A percentile compares a stretch with the other conserved stretches of the same genome.
Conservation (phyloP, 2,888 invertebrate genomes). For the Eutolmus rufibarbis region DNA sequence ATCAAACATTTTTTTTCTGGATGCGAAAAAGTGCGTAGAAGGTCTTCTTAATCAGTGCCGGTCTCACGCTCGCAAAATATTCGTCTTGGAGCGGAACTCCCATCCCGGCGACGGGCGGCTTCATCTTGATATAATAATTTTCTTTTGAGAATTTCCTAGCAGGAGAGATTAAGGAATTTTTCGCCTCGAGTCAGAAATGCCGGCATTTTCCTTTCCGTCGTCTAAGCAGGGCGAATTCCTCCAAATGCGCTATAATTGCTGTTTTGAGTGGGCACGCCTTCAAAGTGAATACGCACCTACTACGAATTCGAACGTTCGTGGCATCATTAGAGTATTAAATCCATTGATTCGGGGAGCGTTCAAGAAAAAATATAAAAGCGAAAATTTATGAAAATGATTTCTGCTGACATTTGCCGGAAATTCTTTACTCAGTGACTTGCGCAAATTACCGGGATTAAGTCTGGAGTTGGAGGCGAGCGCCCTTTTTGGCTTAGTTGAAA, state of each 20-base stretch:
- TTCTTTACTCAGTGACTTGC: not conserved
- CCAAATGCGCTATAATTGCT: not conserved
- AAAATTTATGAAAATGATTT: not conserved
- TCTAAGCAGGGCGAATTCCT: not conserved
- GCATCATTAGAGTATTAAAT: not conserved
- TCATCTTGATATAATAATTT: not conserved
- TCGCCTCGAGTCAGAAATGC: not conserved
- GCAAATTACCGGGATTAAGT: not conserved
- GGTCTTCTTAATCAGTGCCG: not conserved
- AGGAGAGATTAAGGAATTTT: not conserved
- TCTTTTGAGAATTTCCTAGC: not conserved
- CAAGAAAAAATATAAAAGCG: not conserved
- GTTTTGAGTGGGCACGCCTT: not conserved
- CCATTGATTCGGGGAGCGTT: not conserved
- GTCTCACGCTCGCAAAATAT: not conserved
- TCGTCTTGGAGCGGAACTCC: not conserved
- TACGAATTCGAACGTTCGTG: not conserved
- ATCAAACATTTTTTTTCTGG: not conserved
- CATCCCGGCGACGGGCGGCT: not conserved
- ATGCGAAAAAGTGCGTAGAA: not conserved
- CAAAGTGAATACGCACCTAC: not conserved
- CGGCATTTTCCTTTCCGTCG: not conserved
- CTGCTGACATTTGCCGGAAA: not conserved
- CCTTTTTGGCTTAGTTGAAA: not conserved
- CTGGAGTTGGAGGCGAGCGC: not conserved